A percentile compares a stretch with the other conserved stretches of the same genome.
phyloP scores from a whole-genome alignment of 2,113 vertebrate genomes.

The Pseudopipra pipra region DNA sequence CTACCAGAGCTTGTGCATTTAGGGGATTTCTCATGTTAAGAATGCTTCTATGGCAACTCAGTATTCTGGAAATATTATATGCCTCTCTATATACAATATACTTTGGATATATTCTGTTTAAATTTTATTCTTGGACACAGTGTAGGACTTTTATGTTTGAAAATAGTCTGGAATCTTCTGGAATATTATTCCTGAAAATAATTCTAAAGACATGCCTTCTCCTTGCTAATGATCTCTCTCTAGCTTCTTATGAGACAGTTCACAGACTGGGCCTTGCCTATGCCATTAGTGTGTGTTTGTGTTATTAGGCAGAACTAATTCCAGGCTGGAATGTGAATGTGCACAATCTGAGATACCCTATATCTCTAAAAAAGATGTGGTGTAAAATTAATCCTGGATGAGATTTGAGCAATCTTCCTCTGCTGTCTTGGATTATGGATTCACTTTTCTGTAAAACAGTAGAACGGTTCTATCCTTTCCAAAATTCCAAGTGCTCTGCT shows the following conservation, averaged over 20 bases:
- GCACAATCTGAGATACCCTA: fast-evolving
- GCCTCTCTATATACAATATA: not conserved
- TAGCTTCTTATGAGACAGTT: not conserved
- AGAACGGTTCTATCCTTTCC: not conserved
- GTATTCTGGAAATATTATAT: not conserved
- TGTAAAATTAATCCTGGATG: not conserved
- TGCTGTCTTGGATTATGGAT: not conserved
- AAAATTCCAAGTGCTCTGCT: not conserved
- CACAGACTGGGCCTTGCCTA: not conserved
- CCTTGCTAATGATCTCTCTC: not conserved
- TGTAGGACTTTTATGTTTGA: not conserved
- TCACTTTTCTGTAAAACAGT: not conserved
- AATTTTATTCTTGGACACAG: not conserved
- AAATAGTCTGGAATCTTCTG: not conserved
- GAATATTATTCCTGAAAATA: not conserved
- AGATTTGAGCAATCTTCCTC: not conserved
- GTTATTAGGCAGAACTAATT: not conserved
- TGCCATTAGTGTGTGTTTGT: not conserved
- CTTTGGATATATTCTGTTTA: not conserved
- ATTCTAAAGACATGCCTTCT: not conserved
- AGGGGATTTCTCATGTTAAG: not conserved
- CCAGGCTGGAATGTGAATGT: not conserved
- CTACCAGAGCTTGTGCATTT: not conserved
- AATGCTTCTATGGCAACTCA: not conserved
- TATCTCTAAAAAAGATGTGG: not conserved